Evolutionary conservation across 2,113 vertebrate species (phyloP).

Genomic region (Nansenia antarctica): DNA sequence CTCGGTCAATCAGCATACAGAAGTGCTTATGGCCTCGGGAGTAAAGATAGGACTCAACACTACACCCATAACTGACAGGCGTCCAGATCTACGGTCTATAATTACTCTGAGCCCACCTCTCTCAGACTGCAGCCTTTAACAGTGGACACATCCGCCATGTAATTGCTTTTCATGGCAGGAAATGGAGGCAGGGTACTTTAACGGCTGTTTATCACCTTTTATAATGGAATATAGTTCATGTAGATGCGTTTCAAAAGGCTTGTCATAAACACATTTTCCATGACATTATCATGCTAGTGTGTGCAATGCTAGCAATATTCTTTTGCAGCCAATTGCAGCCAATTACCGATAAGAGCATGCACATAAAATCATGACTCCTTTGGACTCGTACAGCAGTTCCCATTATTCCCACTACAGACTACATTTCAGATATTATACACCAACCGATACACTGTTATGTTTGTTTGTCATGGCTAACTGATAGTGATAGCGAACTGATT

Average conservation of each 20-base stretch:
- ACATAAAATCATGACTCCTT: not conserved
- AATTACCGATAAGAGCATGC: not conserved
- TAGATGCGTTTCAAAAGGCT: conserved; percentile 43
- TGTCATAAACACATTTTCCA: conserved; percentile 7
- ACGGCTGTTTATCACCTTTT: conserved; percentile 45
- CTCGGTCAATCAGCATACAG: conserved; percentile 56
- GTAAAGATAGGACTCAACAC: conserved; percentile 57
- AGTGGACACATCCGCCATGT: conserved; percentile 55
- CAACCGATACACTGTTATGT: too few relatives aligned
- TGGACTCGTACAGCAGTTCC: not conserved
- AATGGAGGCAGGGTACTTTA: conserved; percentile 15
- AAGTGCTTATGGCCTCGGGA: conserved; percentile 50
- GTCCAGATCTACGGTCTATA: conserved; percentile 61
- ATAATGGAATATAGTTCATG: conserved; percentile 60
- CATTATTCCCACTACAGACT: not conserved
- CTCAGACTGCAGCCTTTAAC: conserved; percentile 43
- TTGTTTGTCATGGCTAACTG: too few relatives aligned
- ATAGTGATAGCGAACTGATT: too few relatives aligned
- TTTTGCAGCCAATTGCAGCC: too few relatives aligned
- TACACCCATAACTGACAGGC: conserved; percentile 61
- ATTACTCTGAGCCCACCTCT: conserved; percentile 61
- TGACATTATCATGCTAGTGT: conserved; percentile 27
- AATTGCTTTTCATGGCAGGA: conserved; percentile 60
- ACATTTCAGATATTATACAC: too few relatives aligned
- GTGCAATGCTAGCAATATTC: too few relatives aligned